Conservation (phyloP, 64 coral and sea anemone genomes). For the Orbicella faveolata region DNA sequence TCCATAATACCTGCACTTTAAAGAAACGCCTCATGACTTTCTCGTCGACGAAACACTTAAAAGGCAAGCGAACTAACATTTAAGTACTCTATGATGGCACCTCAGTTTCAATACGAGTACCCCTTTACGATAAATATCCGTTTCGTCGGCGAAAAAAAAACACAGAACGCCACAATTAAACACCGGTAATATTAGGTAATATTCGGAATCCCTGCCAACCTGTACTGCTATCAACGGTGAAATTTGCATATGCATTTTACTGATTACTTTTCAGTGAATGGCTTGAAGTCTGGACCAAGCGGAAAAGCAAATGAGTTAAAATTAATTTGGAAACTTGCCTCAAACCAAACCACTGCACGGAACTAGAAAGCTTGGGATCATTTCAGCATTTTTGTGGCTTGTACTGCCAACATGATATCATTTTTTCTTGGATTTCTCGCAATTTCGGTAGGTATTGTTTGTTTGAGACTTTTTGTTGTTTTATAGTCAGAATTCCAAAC, state of each 20-base stretch:
- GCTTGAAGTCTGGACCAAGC: background rate
- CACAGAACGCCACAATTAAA: background rate
- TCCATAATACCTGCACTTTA: background rate
- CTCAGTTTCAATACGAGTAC: background rate
- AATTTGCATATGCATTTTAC: background rate
- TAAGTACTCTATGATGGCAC: background rate
- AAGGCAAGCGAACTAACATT: background rate
- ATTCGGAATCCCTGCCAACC: background rate
- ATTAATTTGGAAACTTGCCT: background rate
- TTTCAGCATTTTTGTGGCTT: background rate
- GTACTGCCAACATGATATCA: background rate
- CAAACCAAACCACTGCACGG: background rate
- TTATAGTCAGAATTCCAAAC: background rate
- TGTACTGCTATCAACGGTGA: background rate
- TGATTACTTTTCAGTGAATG: background rate
- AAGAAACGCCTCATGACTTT: background rate
- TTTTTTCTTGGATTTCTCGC: background rate
- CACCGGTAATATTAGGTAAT: background rate
- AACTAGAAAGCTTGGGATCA: background rate
- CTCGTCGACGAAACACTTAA: background rate
- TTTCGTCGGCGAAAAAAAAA: background rate
- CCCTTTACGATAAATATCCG: constrained; percentile 15
- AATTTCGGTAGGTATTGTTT: constrained; percentile 8
- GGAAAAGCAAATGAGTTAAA: background rate
- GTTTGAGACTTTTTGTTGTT: background rate